Conservation (phyloP, 2,797 vertebrate species). For the Heterohyrax brucei region DNA sequence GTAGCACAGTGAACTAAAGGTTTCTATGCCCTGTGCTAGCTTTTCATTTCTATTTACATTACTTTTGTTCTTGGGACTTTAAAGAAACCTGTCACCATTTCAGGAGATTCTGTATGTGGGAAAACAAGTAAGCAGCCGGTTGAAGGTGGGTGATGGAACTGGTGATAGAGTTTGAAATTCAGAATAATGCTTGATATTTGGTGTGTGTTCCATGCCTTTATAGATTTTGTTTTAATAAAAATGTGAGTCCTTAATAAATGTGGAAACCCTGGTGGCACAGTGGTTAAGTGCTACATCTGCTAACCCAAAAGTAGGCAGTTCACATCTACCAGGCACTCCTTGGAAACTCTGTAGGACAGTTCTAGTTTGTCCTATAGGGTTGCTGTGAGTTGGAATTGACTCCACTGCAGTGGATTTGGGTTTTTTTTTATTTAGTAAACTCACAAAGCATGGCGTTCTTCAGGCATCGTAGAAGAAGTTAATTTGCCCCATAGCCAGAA, state of each 20-base stretch:
- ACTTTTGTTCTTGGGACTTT: not conserved
- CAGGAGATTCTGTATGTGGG: not conserved
- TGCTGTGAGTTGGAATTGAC: no score
- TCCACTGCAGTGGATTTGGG: no score
- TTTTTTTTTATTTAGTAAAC: not conserved
- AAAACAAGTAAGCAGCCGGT: not conserved
- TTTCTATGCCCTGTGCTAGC: not conserved
- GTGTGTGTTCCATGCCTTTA: not conserved
- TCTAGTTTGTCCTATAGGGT: no score
- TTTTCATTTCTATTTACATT: not conserved
- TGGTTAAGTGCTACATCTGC: no score
- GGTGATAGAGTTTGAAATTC: not conserved
- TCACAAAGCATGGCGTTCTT: not conserved
- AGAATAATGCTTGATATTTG: slow-evolving; percentile 29
- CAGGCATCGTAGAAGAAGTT: not conserved
- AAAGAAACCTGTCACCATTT: not conserved
- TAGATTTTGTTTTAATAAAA: not conserved
- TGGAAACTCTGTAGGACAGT: no score
- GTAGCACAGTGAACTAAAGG: not conserved
- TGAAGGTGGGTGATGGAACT: not conserved
- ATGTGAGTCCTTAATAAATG: not conserved
- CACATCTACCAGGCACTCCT: no score
- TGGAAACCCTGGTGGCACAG: no score
- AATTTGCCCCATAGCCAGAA: not conserved
- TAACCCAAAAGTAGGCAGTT: no score